Base-by-base conservation (phyloP, 2,888 invertebrate genomes). In the Petrolisthes manimaculis region DNA sequence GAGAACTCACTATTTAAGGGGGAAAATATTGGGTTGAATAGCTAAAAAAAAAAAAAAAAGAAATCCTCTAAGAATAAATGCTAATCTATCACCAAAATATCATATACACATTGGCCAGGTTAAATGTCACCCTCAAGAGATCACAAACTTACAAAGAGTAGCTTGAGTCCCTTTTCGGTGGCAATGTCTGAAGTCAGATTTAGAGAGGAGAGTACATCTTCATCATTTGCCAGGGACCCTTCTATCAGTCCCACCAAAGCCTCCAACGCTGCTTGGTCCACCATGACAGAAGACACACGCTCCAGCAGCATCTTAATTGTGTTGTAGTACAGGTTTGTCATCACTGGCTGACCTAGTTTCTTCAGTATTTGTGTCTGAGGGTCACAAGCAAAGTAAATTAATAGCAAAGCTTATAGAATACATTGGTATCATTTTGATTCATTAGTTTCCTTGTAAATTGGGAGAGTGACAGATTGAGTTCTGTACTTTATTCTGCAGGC, bases 281-380 rank as follows among this genome's bases (percentile, higher is more conserved):
- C 96, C 96, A 99, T 97, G 5, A 99, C 98, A 0, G 98, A 98
- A 91, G 98, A 98, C 18, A 98, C 96, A 89, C 99, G 95, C 93
- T 99, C 99, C 88, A 99, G 94, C 80, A 99, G 93, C 95, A 97
- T 97, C 94, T 99, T 99, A 74, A 99, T 97, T 0, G 97, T 98
- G 93, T 97, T 98, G 94, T 98, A 98, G 93, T 98, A 97, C 67
- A 97, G 94, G 93, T 98, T 98, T 3, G 98, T 97, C 96, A 98
- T 98, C 4, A 97, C 96, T 0, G 98, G 98, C 92, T 97, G 96
- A 0, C 98, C 99, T 4, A 99, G 94, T 93, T 98, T 98, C 93
- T 98, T 98, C 85, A 99, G 94, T 12, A 98, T 96, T 83, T 90
- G 88, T 5, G 91, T 89, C 88, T 89, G 86, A 6, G 56, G 75